Conservation (phyloP, 1,140 invertebrate genomes). For the Drusus annulatus region DNA sequence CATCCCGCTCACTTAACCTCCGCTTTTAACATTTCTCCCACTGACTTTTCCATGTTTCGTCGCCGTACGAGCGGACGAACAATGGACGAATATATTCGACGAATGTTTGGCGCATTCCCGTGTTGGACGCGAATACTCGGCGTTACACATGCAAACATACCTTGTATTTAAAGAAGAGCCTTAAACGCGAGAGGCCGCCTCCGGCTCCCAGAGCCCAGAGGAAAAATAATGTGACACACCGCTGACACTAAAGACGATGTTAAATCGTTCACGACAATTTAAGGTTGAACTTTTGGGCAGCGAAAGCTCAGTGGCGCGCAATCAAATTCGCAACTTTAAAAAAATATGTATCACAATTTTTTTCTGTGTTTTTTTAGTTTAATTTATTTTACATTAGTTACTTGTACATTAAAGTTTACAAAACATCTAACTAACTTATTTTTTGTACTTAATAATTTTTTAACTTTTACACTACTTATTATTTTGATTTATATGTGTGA, state of each 20-base stretch:
- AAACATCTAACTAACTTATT: too few species aligned
- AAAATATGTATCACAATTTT: too few species aligned
- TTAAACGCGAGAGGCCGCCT: background rate
- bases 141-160: constrained; percentile 27
- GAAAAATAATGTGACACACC: constrained; percentile 57
- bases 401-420: too few species aligned
- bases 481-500: too few species aligned
- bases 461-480: too few species aligned
- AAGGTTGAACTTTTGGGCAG: constrained; percentile 8
- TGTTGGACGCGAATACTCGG: constrained; percentile 2
- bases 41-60: constrained; percentile 39
- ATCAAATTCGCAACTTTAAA: background rate
- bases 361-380: too few species aligned
- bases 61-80: constrained; percentile 2
- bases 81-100: constrained; percentile 44
- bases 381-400: too few species aligned
- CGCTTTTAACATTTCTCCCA: constrained; percentile 15
- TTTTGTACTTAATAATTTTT: too few species aligned
- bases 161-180: constrained; percentile 28
- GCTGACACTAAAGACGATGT: constrained; percentile 54
- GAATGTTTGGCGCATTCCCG: constrained; percentile 25
- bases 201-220: background rate
- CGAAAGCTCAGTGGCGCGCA: background rate
- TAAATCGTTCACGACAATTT: constrained; percentile 52
- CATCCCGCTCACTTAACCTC: constrained; percentile 7